These are phyloP conservation scores for Sebastes matsubarae DNA, from an alignment of 2,797 vertebrate genomes.

Conservation along the genomic window DNA sequence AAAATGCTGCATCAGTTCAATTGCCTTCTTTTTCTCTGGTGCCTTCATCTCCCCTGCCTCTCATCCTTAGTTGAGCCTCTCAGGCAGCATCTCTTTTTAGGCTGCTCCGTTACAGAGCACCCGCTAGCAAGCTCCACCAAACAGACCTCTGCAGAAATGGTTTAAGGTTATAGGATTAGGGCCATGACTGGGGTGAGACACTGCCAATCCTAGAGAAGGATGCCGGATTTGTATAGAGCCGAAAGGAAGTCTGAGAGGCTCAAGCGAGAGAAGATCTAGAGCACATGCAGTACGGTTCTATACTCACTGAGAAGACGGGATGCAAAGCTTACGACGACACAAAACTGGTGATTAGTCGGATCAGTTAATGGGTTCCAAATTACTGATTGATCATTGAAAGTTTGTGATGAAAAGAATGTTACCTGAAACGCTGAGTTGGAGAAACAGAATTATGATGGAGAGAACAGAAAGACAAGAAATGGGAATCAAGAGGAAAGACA, in stretches of 20 bases:
- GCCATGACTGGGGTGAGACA: slow-evolving; percentile 28
- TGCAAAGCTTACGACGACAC: background rate
- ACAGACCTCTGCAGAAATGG: slow-evolving; percentile 35
- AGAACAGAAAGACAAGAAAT: background rate
- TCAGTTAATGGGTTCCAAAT: background rate
- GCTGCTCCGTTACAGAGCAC: slow-evolving; percentile 20
- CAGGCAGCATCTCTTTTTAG: slow-evolving; percentile 14
- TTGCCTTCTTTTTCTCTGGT: background rate
- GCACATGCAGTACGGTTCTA: background rate
- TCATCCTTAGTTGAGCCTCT: slow-evolving; percentile 8
- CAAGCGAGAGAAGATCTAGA: slow-evolving; percentile 2
- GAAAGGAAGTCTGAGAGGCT: slow-evolving; percentile 6
- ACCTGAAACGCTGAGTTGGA: background rate
- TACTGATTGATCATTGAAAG: background rate
- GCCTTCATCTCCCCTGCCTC: background rate
- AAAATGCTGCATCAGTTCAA: background rate
- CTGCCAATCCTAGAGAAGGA: slow-evolving; percentile 34
- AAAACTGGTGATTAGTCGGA: background rate
- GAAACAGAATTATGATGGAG: no score
- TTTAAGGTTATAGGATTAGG: slow-evolving; percentile 55
- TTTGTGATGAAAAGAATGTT: background rate
- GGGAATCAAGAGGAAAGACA: background rate
- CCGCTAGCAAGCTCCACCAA: slow-evolving; percentile 22
- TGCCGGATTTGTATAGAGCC: slow-evolving; percentile 19
- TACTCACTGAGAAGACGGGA: background rate